A percentile compares a stretch with the other conserved stretches of the same genome.
These are phyloP conservation scores for Anthoscopus minutus DNA, from an alignment of 2,113 vertebrate genomes.

Conservation along the genomic window DNA sequence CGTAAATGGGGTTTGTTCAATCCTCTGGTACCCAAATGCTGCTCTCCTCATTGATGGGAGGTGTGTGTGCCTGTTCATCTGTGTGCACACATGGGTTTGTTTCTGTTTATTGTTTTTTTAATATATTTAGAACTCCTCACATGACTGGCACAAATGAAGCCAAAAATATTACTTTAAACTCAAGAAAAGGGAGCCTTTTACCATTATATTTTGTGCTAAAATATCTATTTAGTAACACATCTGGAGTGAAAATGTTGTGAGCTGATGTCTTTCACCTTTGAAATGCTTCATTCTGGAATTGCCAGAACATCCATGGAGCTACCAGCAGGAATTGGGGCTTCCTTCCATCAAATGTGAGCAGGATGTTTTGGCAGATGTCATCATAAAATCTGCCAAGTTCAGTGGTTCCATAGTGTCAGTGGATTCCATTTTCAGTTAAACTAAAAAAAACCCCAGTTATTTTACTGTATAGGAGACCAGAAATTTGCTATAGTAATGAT, in stretches of 20 bases:
- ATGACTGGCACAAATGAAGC: neutral
- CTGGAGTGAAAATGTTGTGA: neutral
- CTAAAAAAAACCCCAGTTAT: neutral
- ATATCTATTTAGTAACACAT: neutral
- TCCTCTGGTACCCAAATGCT: neutral
- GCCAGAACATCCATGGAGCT: neutral
- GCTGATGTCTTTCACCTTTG: neutral
- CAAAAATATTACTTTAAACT: neutral
- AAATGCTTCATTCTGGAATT: neutral
- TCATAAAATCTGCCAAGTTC: rapidly evolving
- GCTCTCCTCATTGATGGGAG: neutral
- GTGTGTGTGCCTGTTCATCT: neutral
- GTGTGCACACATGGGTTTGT: neutral
- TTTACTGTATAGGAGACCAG: neutral
- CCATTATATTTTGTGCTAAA: neutral
- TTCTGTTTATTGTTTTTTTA: neutral
- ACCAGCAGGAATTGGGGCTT: neutral
- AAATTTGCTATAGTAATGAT: neutral
- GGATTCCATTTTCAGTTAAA: neutral
- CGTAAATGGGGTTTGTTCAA: neutral
- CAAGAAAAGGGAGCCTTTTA: neutral
- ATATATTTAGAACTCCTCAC: neutral
- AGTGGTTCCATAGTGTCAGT: neutral
- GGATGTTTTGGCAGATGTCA: neutral
- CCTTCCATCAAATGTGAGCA: neutral